Conservation (phyloP, 1,140 invertebrate species). For the Melipona quadrifasciata region DNA sequence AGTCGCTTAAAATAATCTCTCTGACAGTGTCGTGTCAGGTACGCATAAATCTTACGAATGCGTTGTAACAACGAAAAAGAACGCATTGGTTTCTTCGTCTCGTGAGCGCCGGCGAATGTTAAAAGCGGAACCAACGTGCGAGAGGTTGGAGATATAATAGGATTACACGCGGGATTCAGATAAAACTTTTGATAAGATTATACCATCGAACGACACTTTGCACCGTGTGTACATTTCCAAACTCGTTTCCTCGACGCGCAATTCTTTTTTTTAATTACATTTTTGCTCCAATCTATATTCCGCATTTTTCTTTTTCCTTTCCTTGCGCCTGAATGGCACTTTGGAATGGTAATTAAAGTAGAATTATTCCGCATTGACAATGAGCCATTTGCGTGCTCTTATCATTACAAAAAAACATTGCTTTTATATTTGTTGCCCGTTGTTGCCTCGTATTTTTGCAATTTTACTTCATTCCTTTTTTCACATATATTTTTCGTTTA, state of each 20-base stretch:
- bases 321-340: too few species aligned
- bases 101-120: not conserved
- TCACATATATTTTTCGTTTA: too few species aligned
- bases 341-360: not conserved
- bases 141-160: slow-evolving; percentile 32
- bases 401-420: not conserved
- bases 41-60: not conserved
- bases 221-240: not conserved
- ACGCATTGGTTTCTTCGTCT: not conserved
- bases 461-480: too few species aligned
- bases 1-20: not conserved
- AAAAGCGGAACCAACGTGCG: not conserved
- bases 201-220: slow-evolving; percentile 11
- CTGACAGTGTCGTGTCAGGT: accelerated
- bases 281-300: too few species aligned
- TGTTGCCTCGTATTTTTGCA: too few species aligned
- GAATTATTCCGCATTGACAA: not conserved
- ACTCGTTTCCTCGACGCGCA: not conserved
- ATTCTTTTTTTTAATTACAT: not conserved
- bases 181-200: slow-evolving; percentile 56
- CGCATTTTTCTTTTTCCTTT: not conserved
- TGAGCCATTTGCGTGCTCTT: too few species aligned
- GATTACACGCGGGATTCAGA: slow-evolving; percentile 44
- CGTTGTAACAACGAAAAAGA: too few species aligned
- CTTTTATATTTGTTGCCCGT: too few species aligned